A percentile compares a stretch with the other conserved stretches of the same genome.
These are phyloP conservation scores for Pelagia noctiluca DNA, from an alignment of 30 jellyfish, hydroid and myxozoan species.

Conservation along the genomic window DNA sequence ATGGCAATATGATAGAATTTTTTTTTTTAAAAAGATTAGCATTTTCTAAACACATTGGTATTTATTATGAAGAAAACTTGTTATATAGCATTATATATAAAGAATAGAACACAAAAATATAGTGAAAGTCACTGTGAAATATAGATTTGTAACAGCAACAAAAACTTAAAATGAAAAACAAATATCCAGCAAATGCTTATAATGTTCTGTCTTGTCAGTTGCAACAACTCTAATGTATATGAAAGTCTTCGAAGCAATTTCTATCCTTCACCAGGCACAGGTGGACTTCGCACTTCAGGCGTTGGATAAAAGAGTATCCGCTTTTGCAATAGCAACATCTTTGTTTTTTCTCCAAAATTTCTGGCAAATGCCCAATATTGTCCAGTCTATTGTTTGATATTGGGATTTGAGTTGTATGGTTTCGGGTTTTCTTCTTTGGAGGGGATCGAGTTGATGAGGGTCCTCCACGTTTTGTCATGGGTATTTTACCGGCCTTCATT, in stretches of 20 bases:
- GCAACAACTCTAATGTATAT: neutral
- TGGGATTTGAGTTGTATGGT: neutral
- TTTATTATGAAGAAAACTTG: neutral
- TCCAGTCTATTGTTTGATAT: neutral
- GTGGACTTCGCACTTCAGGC: slow-evolving; percentile 1
- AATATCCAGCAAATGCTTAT: neutral
- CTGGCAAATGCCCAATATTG: neutral
- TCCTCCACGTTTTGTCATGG: neutral
- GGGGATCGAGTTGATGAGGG: neutral
- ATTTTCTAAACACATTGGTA: neutral
- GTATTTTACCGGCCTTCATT: neutral
- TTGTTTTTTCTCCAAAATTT: neutral
- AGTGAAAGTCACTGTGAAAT: neutral
- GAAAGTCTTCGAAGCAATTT: neutral
- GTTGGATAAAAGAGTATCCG: neutral
- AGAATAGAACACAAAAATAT: neutral
- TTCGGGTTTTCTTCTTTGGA: neutral
- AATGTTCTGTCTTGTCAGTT: too few relatives aligned
- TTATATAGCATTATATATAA: neutral
- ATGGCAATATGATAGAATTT: neutral
- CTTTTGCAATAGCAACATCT: neutral
- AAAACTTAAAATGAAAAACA: neutral
- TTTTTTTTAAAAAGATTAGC: neutral
- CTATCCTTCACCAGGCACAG: neutral
- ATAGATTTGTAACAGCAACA: neutral